phyloP scores from a whole-genome alignment of 2,797 vertebrate species.

The Pipistrellus nathusii region DNA sequence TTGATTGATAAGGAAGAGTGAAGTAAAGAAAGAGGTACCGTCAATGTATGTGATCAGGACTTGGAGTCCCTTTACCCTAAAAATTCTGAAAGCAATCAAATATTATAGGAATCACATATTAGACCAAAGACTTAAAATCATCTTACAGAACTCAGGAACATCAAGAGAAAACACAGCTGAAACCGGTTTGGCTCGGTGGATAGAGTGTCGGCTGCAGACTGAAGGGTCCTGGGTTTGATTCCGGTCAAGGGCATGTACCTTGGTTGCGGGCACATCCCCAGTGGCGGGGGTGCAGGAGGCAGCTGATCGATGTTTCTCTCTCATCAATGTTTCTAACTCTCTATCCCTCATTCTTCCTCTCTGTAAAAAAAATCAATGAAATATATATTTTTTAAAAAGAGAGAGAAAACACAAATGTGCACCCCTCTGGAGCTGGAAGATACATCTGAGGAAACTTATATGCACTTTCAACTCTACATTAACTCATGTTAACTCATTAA shows the following conservation, averaged over 20 bases:
- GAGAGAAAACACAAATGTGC: background rate
- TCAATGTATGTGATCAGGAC: background rate
- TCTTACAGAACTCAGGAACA: background rate
- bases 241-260: no score
- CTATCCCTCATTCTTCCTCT: no score
- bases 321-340: no score
- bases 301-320: no score
- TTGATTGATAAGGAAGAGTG: background rate
- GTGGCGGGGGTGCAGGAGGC: no score
- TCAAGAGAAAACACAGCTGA: background rate
- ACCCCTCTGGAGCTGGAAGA: background rate
- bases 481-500: no score
- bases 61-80: background rate
- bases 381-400: no score
- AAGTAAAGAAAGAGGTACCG: background rate
- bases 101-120: background rate
- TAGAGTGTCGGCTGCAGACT: no score
- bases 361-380: no score
- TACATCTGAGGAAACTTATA: background rate
- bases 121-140: background rate
- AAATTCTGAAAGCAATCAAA: background rate
- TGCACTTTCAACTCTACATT: background rate
- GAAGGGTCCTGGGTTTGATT: no score
- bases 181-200: no score
- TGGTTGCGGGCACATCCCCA: no score